Percentiles rank a stretch among this genome's conserved stretches.
These are phyloP conservation scores for Turnix velox DNA, from an alignment of 2,113 vertebrate genomes.

Conservation along the genomic window DNA sequence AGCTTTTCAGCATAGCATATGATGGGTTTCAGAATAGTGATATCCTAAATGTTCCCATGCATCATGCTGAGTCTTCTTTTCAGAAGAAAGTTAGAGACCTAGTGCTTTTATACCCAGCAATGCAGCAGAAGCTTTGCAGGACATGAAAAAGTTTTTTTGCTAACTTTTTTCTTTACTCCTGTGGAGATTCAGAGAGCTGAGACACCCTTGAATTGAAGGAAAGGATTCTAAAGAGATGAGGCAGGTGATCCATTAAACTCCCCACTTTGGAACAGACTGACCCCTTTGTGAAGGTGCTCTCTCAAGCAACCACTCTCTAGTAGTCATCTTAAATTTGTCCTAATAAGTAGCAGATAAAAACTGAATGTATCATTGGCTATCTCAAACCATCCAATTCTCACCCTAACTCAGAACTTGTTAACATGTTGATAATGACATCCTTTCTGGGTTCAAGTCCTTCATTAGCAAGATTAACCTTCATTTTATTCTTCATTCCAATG, in stretches of 20 bases:
- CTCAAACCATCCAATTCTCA: not conserved
- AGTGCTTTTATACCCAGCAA: not conserved
- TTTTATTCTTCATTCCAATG: constrained; percentile 18
- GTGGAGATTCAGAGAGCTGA: not conserved
- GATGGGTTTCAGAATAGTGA: not conserved
- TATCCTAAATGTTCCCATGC: not conserved
- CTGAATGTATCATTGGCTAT: not conserved
- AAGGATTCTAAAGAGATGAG: not conserved
- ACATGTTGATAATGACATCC: constrained; percentile 4
- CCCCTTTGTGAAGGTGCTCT: not conserved
- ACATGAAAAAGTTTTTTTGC: not conserved
- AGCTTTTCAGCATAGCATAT: not conserved
- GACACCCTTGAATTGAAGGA: not conserved
- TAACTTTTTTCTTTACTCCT: not conserved
- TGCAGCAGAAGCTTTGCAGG: not conserved
- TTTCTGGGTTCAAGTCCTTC: not conserved
- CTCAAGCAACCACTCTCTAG: not conserved
- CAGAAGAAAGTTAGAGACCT: not conserved
- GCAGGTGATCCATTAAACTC: not conserved
- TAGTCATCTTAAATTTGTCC: not conserved
- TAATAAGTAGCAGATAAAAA: not conserved
- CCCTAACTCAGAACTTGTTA: not conserved
- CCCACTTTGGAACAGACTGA: fast-evolving
- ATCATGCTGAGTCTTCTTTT: not conserved
- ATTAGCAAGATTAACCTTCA: constrained; percentile 29